Conservation (phyloP, 2,113 vertebrate genomes). For the Cyprinodon tularosa region DNA sequence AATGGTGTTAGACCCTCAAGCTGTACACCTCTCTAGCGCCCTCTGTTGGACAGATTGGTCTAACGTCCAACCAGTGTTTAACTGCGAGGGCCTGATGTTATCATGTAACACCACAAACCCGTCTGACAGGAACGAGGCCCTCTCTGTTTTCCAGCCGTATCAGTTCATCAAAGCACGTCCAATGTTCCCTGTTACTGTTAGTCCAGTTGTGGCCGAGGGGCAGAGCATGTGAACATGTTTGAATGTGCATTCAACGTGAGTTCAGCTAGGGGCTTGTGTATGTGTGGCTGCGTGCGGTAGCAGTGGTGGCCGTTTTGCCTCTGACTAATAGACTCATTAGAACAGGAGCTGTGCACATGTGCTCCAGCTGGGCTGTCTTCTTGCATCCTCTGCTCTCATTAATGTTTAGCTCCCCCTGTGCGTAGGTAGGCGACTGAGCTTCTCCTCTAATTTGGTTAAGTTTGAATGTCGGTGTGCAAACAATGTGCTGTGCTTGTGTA, state of each 20-base stretch:
- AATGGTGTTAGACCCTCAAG: not conserved
- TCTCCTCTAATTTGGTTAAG: conserved; percentile 2
- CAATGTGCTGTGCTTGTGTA: not conserved
- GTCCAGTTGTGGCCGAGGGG: conserved; percentile 6
- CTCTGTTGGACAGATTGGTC: conserved; percentile 62
- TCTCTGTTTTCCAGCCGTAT: conserved; percentile 16
- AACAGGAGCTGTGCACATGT: conserved; percentile 60
- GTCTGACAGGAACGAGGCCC: conserved; percentile 28
- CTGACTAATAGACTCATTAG: conserved; percentile 64
- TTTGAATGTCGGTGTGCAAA: not conserved
- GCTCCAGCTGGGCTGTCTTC: conserved; percentile 59
- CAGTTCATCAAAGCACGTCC: conserved; percentile 28
- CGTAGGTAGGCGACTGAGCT: not conserved
- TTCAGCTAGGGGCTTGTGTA: not conserved
- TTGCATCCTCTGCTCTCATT: conserved; percentile 45
- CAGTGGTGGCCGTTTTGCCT: conserved; percentile 49
- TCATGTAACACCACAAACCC: conserved; percentile 23
- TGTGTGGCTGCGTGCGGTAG: conserved; percentile 25
- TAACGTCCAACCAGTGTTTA: conserved; percentile 17
- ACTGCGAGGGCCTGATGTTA: conserved; percentile 3
- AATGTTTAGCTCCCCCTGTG: conserved; percentile 14
- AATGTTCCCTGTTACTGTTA: conserved; percentile 8
- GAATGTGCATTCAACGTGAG: not conserved
- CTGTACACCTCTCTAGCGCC: conserved; percentile 54
- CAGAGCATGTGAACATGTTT: conserved; percentile 11